A percentile compares a stretch with the other conserved stretches of the same genome.
phyloP scores from a whole-genome alignment of 2,113 vertebrate species.

The Leucopternis melanops region DNA sequence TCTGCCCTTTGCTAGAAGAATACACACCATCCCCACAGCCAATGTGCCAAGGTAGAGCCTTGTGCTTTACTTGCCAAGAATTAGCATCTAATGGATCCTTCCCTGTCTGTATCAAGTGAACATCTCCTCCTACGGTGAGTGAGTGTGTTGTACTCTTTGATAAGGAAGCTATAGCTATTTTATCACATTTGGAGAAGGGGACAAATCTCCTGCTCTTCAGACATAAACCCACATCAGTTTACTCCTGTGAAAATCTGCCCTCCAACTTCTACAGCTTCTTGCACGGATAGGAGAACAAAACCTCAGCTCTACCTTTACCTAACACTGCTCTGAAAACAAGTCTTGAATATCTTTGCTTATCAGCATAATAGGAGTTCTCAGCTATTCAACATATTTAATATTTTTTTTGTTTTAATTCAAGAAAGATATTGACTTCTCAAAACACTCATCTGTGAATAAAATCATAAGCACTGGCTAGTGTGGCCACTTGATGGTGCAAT shows the following conservation, averaged over 20 bases:
- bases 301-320: background rate
- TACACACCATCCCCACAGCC: background rate
- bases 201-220: background rate
- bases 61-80: background rate
- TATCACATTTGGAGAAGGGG: background rate
- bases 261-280: background rate
- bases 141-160: background rate
- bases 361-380: background rate
- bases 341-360: background rate
- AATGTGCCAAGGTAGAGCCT: background rate
- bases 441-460: background rate
- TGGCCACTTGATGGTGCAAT: constrained; percentile 42
- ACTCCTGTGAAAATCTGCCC: background rate
- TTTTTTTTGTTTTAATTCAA: background rate
- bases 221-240: background rate
- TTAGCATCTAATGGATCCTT: background rate
- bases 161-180: background rate
- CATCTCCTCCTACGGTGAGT: background rate
- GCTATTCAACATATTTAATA: background rate
- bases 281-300: background rate
- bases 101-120: background rate
- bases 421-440: background rate
- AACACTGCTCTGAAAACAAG: background rate
- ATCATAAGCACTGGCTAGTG: background rate
- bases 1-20: background rate